Percentiles rank a stretch among this genome's conserved stretches.
phyloP scores from a whole-genome alignment of 2,113 vertebrate genomes.

The Columbina picui region DNA sequence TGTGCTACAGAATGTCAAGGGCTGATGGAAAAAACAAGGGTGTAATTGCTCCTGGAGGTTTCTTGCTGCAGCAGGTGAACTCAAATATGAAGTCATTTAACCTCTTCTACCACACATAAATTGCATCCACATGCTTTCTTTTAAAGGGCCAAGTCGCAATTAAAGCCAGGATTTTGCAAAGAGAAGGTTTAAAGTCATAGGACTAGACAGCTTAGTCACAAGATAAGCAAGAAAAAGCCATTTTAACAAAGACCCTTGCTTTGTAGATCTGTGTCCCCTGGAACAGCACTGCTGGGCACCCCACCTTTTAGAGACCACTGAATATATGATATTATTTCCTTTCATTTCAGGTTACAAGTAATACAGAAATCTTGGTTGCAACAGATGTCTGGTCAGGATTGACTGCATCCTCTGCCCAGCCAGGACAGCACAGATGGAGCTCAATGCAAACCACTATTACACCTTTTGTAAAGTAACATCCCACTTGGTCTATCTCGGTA shows the following conservation, averaged over 20 bases:
- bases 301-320: neutral
- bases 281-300: neutral
- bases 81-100: conserved; percentile 55
- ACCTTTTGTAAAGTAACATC: neutral
- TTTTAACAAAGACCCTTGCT: neutral
- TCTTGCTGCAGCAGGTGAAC: conserved; percentile 53
- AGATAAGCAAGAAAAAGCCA: neutral
- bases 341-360: neutral
- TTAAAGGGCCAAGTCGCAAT: neutral
- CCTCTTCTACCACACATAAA: conserved; percentile 37
- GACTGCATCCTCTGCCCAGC: neutral
- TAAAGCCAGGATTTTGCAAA: neutral
- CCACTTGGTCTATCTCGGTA: neutral
- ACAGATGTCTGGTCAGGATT: neutral
- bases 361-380: neutral
- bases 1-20: neutral
- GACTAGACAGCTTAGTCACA: neutral
- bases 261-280: neutral
- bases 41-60: conserved; percentile 44
- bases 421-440: neutral
- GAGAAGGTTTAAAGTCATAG: neutral
- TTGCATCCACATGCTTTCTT: conserved; percentile 51
- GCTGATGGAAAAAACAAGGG: conserved; percentile 35
- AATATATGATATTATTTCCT: neutral
- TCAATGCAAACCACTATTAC: neutral